phyloP scores from a whole-genome alignment of 2,797 vertebrate genomes.

The Schizopygopsis malacanthus region DNA sequence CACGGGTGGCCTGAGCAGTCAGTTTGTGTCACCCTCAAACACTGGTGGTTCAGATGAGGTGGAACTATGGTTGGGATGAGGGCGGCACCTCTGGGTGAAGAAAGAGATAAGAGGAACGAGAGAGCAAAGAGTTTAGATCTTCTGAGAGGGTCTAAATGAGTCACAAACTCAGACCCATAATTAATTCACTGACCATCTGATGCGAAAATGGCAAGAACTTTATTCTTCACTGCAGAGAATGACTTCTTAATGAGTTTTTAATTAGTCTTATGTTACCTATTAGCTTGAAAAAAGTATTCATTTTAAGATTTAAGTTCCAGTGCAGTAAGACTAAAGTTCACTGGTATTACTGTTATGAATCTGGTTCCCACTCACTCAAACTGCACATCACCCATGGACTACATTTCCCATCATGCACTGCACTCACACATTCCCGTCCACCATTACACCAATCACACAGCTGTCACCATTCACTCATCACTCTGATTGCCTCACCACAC shows the following conservation, averaged over 20 bases:
- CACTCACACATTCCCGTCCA: too few species aligned
- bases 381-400: too few species aligned
- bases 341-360: not conserved
- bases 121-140: not conserved
- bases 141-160: not conserved
- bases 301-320: not conserved
- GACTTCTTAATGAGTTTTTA: not conserved
- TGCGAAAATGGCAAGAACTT: not conserved
- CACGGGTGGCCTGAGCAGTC: conserved; percentile 40
- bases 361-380: too few species aligned
- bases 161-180: not conserved
- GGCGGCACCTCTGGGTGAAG: not conserved
- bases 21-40: conserved; percentile 45
- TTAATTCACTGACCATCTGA: not conserved
- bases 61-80: not conserved
- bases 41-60: conserved; percentile 23
- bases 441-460: too few species aligned
- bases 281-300: not conserved
- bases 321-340: not conserved
- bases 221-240: not conserved
- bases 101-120: not conserved
- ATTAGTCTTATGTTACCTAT: not conserved
- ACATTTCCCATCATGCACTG: too few species aligned
- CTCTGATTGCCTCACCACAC: too few species aligned
- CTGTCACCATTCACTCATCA: too few species aligned